Percentiles rank a stretch among this genome's conserved stretches.
These are phyloP conservation scores for Lithophane semibrunnea DNA, from an alignment of 2,888 invertebrate species.

Conservation along the genomic window DNA sequence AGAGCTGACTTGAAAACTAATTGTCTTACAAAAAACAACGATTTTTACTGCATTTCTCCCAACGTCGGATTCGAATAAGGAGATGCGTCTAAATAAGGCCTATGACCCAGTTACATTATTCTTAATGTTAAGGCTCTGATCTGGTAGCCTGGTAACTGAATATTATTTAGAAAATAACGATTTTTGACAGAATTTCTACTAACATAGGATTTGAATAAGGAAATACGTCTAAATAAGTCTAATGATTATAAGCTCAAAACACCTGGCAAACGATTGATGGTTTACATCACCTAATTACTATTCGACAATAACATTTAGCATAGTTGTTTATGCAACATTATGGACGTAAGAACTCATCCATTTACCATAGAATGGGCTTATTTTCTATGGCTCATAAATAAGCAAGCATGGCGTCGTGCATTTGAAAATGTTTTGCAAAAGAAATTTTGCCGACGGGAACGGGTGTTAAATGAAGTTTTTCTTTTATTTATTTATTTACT, in stretches of 20 bases:
- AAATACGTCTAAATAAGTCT: not conserved
- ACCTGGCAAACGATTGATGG: conserved; percentile 39
- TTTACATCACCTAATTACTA: conserved; percentile 29
- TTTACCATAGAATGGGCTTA: conserved; percentile 56
- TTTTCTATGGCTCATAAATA: conserved; percentile 56
- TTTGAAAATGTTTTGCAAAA: conserved; percentile 41
- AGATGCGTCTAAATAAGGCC: not conserved
- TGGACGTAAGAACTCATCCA: conserved; percentile 27
- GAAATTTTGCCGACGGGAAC: conserved; percentile 44
- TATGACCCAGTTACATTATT: conserved; percentile 43
- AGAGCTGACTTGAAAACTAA: conserved; percentile 44
- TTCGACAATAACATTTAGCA: conserved; percentile 40
- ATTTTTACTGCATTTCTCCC: conserved; percentile 13
- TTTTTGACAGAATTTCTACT: conserved; percentile 3
- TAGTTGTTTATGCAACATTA: conserved; percentile 23
- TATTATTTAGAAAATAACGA: not conserved
- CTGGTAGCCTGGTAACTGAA: not conserved
- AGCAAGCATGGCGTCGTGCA: conserved; percentile 8
- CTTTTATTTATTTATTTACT: conserved; percentile 26
- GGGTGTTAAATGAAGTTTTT: conserved; percentile 16
- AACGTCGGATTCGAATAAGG: conserved; percentile 9
- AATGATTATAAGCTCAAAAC: conserved; percentile 26
- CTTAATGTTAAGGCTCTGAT: not conserved
- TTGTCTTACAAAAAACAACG: conserved; percentile 21
- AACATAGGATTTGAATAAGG: conserved; percentile 4